These are phyloP conservation scores for Sturnira hondurensis DNA, from an alignment of 2,113 vertebrate species.

Conservation along the genomic window DNA sequence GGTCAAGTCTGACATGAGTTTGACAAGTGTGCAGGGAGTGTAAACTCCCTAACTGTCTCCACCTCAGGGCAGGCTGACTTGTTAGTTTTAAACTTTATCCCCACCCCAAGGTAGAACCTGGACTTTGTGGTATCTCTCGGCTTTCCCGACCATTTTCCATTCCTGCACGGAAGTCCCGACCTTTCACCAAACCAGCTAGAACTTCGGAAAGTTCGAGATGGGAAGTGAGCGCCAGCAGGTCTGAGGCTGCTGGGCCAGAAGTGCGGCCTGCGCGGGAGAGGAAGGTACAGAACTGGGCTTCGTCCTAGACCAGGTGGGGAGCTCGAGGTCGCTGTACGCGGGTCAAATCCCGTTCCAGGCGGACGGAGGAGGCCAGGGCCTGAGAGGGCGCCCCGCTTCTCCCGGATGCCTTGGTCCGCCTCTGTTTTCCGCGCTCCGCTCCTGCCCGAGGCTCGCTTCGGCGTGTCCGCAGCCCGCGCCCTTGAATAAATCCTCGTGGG, in stretches of 20 bases:
- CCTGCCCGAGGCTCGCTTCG: too few species aligned
- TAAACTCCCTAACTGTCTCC: not conserved
- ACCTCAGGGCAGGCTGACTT: not conserved
- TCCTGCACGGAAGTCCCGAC: not conserved
- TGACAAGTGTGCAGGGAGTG: not conserved
- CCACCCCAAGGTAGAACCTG: not conserved
- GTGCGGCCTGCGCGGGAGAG: not conserved
- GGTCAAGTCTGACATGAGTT: not conserved
- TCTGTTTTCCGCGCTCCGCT: not conserved
- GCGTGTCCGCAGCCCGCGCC: not conserved
- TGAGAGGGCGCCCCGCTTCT: not conserved
- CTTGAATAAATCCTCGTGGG: not conserved
- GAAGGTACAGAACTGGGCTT: not conserved
- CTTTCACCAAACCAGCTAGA: not conserved
- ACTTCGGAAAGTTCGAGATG: not conserved
- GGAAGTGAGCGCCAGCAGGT: not conserved
- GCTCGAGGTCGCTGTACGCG: fast-evolving
- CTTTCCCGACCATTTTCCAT: not conserved
- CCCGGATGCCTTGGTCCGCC: fast-evolving
- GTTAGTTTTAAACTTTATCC: not conserved
- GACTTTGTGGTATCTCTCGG: not conserved
- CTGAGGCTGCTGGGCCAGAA: not conserved
- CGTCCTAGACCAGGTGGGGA: fast-evolving
- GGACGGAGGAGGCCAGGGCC: not conserved
- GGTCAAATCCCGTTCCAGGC: not conserved